phyloP scores from a whole-genome alignment of 2,888 invertebrate genomes.

The Netelia virgata region DNA sequence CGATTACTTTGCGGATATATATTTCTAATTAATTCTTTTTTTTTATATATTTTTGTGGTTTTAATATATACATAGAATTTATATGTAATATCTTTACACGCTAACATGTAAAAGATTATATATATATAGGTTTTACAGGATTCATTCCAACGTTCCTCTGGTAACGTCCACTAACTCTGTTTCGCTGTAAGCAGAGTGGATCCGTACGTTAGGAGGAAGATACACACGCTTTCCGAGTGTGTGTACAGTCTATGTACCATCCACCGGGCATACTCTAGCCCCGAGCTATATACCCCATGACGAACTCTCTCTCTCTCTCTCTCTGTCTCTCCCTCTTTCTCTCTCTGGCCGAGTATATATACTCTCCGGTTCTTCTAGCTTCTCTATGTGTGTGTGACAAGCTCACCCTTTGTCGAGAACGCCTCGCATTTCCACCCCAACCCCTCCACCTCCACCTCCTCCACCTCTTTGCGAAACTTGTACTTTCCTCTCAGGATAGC shows the following conservation, averaged over 20 bases:
- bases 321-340: neutral
- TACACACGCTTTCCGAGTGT: constrained; percentile 8
- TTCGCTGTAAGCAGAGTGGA: constrained; percentile 29
- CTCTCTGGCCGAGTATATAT: neutral
- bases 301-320: constrained; percentile 27
- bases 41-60: constrained; percentile 15
- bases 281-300: constrained; percentile 43
- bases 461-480: constrained; percentile 40
- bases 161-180: constrained; percentile 37
- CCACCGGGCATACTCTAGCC: constrained; percentile 41
- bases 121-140: neutral
- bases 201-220: constrained; percentile 11
- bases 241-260: constrained; percentile 19
- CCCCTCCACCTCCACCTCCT: constrained; percentile 10
- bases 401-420: constrained; percentile 62
- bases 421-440: constrained; percentile 44
- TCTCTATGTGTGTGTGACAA: constrained; percentile 41
- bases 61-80: neutral
- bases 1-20: too few species aligned
- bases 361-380: neutral
- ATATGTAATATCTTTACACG: neutral
- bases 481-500: constrained; percentile 46
- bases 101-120: neutral
- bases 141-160: constrained; percentile 29
- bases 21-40: constrained; percentile 16